A percentile compares a stretch with the other conserved stretches of the same genome.
Evolutionary conservation across 2,888 invertebrate species (phyloP).

Genomic region (Altica lythri): DNA sequence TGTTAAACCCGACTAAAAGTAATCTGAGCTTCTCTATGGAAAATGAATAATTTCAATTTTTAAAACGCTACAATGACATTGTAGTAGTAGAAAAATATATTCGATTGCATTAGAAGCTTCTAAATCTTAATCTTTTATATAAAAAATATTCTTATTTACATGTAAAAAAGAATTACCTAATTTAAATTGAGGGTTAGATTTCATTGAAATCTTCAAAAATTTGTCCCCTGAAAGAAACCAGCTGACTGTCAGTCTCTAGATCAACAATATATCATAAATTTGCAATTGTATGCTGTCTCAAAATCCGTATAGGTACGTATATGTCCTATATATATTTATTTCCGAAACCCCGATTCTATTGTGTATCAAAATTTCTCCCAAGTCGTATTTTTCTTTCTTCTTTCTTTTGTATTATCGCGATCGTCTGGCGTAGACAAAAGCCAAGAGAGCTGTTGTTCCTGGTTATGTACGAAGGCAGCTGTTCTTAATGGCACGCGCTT

Average conservation of each 20-base stretch:
- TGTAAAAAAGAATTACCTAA: neutral
- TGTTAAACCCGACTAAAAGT: no score
- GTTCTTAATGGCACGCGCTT: slow-evolving; percentile 43
- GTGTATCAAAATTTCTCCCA: slow-evolving; percentile 30
- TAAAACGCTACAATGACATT: no score
- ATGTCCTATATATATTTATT: slow-evolving; percentile 15
- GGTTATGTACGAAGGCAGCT: slow-evolving; percentile 34
- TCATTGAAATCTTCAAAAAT: neutral
- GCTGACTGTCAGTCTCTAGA: slow-evolving; percentile 26
- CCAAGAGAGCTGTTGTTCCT: slow-evolving; percentile 28
- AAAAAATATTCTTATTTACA: neutral
- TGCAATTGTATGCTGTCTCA: slow-evolving; percentile 25
- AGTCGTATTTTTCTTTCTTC: slow-evolving; percentile 31
- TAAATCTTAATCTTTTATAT: no score
- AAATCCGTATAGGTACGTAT: slow-evolving; percentile 12
- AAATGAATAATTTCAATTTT: no score
- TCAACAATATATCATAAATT: slow-evolving; percentile 28
- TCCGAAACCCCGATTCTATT: slow-evolving; percentile 35
- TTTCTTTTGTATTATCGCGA: slow-evolving; percentile 38
- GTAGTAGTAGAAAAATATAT: no score
- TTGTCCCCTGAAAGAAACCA: slow-evolving; percentile 14
- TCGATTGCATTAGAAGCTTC: no score
- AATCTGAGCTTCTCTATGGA: no score
- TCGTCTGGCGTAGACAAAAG: slow-evolving; percentile 40
- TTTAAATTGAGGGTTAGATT: neutral